Evolutionary conservation across 2,888 invertebrate species (phyloP), one percentile per base, ranked within the genome.

Genomic region (Serrognathus titanus): DNA sequence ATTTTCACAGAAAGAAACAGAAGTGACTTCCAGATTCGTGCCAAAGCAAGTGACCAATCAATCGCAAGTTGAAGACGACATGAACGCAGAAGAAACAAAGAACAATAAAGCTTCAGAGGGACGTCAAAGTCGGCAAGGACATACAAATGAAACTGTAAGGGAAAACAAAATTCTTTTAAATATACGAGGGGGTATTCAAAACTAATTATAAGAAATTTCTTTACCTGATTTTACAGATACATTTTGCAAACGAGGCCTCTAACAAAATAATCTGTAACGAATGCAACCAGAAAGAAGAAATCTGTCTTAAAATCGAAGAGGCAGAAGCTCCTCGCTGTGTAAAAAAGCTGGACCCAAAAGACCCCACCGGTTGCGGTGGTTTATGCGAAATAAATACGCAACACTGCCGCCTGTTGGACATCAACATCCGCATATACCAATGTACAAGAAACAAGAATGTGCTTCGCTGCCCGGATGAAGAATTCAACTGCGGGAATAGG

Each of bases 401-500:
- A 68, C 84, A 83, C 52, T 87, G 87, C 69, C 84, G 85, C 66
- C 72, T 82, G 43, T 78, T 87, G 46, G 84, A 86, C 66, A 78
- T 76, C 53, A 72, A 77, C 5, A 74, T 78, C 5, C 78, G 78
- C 5, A 80, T 85, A 6, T 81, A 68, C 53, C 74, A 75, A 78
- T 85, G 81, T 67, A 82, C 85, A 43, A 81, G 83, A 65, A 71
- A 85, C 63, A 81, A 82, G 57, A 78, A 81, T 53, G 77, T 79
- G 45, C 80, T 83, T 51, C 80, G 81, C 46, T 90, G 89, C 67
- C 79, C 84, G 11, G 75, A 82, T 31, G 80, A 83, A 55, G 85
- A 86, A 68, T 89, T 88, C 84, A 85, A 84, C 53, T 90, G 90
- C 71, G 83, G 82, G n/a, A 87, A 89, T 12, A 80, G 87, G 56